Evolutionary conservation across 1,140 invertebrate species (phyloP), one percentile per base, ranked within the genome.

Genomic region (Rhopalosiphum padi): DNA sequence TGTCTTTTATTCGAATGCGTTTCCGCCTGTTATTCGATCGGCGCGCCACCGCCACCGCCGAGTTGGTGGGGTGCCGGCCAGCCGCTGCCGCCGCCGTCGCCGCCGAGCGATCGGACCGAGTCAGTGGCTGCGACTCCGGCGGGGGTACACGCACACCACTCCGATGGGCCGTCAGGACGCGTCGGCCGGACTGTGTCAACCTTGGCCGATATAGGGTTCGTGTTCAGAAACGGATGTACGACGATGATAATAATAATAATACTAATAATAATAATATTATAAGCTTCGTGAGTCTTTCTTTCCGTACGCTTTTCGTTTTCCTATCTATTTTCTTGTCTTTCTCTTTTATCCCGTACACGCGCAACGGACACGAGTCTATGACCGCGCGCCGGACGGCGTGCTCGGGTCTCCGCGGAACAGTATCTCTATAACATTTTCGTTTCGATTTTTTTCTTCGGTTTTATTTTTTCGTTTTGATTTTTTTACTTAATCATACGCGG

Each of bases 171-270:
- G 82, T 46, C 48, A 43, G 91, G 46, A 85, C 91, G 35, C 35
- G 53, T 37, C 86, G 86, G 60, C n/a, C 77, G 90, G 90, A 91
- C 90, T 92, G 46, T 85, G 91, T 93, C 91, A 55, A 85, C 91
- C 91, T 93, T 93, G 91, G 91, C 91, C 91, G 91, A 93, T 93
- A 46, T 86, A 30, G 91, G 82, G 91, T 25, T 30, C 46, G 82
- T 15, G 89, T 35, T 82, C 90, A 68, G 91, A 93, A 93, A 93
- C 91, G 91, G 91, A 93, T 93, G 91, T 93, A 51, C 82, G n/a
- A 37, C 43, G 85, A 51, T 18, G 48, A 2, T 18, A 18, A 18
- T 51, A 18, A 46, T 46, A 11, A 46, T 6, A 60, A 46, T 46
- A 11, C 2, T 6, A 60, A 68, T 60, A 37, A 60, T 60, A 68